These are phyloP conservation scores for Epinephelus awoara DNA, from an alignment of 2,797 vertebrate genomes.

Conservation along the genomic window DNA sequence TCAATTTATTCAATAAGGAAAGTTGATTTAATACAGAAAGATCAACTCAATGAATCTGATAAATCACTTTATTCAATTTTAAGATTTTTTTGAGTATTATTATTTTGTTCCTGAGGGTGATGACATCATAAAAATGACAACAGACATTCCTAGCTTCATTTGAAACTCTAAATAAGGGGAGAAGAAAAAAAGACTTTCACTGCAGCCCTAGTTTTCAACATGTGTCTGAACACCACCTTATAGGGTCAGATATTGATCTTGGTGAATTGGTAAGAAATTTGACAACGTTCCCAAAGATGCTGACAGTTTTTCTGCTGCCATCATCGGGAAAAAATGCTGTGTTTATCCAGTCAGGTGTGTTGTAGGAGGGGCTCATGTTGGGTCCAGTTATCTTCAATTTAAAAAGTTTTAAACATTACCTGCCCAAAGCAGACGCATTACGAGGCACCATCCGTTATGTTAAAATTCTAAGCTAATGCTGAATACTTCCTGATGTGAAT, in stretches of 20 bases:
- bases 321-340: not conserved
- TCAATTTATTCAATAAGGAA: no score
- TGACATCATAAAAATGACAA: no score
- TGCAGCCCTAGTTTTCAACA: not conserved
- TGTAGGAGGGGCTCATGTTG: not conserved
- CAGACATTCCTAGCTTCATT: no score
- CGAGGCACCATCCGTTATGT: not conserved
- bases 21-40: no score
- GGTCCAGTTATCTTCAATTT: not conserved
- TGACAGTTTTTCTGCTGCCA: not conserved
- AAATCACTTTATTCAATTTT: no score
- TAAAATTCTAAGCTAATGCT: not conserved
- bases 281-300: not conserved
- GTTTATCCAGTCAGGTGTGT: not conserved
- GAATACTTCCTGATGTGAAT: conserved; percentile 14
- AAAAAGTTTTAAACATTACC: not conserved
- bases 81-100: no score
- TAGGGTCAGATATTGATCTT: not conserved
- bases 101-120: no score
- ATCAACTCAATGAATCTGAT: no score
- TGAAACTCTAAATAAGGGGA: no score
- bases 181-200: no score
- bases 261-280: not conserved
- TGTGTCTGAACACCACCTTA: not conserved
- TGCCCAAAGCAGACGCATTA: not conserved